Percentiles rank a stretch among this genome's conserved stretches.
phyloP scores from a whole-genome alignment of 2,888 invertebrate species.

The Campaea margaritaria region DNA sequence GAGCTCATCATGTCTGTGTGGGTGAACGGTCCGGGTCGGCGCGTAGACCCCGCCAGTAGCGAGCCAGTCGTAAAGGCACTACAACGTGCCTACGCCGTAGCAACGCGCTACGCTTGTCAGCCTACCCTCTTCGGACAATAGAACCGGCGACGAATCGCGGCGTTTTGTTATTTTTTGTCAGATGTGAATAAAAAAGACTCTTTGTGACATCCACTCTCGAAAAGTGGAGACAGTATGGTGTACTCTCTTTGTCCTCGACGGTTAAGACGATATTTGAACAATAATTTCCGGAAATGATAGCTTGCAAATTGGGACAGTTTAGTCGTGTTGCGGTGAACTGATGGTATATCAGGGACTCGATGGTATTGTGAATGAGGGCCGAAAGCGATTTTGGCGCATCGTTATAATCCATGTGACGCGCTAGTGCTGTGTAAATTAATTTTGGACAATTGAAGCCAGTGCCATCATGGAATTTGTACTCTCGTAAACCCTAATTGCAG shows the following conservation, averaged over 20 bases:
- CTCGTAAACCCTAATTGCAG: not conserved
- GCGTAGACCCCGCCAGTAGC: slow-evolving; percentile 82
- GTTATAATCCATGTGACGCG: slow-evolving; percentile 62
- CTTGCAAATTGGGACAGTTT: slow-evolving; percentile 56
- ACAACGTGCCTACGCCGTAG: slow-evolving; percentile 79
- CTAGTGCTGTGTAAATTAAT: slow-evolving; percentile 68
- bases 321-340: slow-evolving; percentile 58
- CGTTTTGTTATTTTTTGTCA: slow-evolving; percentile 77
- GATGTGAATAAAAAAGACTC: slow-evolving; percentile 73
- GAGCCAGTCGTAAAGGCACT: slow-evolving; percentile 73
- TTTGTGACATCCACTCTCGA: slow-evolving; percentile 68
- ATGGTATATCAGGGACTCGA: slow-evolving; percentile 49
- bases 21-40: slow-evolving; percentile 75
- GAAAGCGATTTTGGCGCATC: slow-evolving; percentile 48
- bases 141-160: slow-evolving; percentile 72
- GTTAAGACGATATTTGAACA: slow-evolving; percentile 27
- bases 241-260: slow-evolving; percentile 27
- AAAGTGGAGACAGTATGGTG: slow-evolving; percentile 64
- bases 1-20: slow-evolving; percentile 67
- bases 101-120: slow-evolving; percentile 48
- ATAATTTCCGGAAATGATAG: slow-evolving; percentile 55
- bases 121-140: slow-evolving; percentile 68
- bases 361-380: slow-evolving; percentile 53
- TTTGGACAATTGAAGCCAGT: slow-evolving; percentile 61
- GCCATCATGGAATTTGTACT: slow-evolving; percentile 66